Base-by-base conservation (phyloP, 2,888 invertebrate genomes). In the Psylliodes chrysocephalus region DNA sequence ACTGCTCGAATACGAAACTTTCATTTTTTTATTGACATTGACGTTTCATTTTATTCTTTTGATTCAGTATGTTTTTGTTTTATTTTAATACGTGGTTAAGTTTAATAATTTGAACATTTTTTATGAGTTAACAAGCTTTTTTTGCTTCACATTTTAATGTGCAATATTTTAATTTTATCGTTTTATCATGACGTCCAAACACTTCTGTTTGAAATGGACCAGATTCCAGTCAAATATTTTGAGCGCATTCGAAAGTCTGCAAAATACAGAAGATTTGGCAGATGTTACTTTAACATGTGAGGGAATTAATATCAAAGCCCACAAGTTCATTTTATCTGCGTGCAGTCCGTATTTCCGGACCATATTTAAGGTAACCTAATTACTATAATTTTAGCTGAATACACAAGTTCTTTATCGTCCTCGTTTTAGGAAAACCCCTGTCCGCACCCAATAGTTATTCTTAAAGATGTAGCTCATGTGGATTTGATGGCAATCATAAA, bases 131-230 rank as follows among this genome's bases (percentile, higher is more conserved):
- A 33, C 12, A 33, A 44, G 25, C 30, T 17, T 6, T 15, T 15
- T 18, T 52, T 44, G 7, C 18, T 51, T 42, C 12, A 7, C 52
- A 55, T 47, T 65, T 65, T 38, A 62, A 30, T 71, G 52, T 54
- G 18, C 38, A 47, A 47, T 47, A 57, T 17, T 22, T 57, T 18
- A 4, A 33, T 25, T 35, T 42, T 33, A 12, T 62, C 42, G 30
- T 60, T 38, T 52, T 61, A 68, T 40, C 60, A 73, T 73, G 72
- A 66, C 72, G 59, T 74, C 79, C 77, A 89, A 90, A 82, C 89
- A 90, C 80, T 90, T 90, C 80, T 90, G 90, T 83, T 85, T 90
- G 80, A 88, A 89, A 83, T 90, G 90, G 90, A 90, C 90, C 81
- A 90, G 90, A 80, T 90, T 90, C 83, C 89, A 90, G 81, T 86